Base-by-base conservation (phyloP, 1,140 invertebrate species). In the Sycophila sp. region DNA sequence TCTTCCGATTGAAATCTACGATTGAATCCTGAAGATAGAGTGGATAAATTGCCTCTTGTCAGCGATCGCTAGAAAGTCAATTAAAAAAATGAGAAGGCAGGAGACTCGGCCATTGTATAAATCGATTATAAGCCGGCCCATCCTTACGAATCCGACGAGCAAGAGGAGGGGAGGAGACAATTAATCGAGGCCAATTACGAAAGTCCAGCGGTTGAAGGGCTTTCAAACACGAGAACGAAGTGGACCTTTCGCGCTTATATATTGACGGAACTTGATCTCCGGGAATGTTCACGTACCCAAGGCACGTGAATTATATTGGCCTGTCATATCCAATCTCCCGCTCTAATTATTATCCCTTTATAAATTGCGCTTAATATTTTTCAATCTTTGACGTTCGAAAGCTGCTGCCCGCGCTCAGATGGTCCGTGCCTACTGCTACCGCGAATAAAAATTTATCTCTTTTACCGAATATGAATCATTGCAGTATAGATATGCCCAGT, bases 1-100 rank as follows among this genome's bases (percentile, higher is more conserved):
- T 77, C 77, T 73, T 76, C 70, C 71, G 70, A 76, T 81, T 75
- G 72, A 53, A 77, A 80, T 79, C 78, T 73, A 73, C 68, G 77
- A 78, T 78, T 75, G 64, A 56, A 47, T 66, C 69, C 47, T 55
- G 19, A 32, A 76, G 77, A 79, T 77, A 78, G 76, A 79, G 72
- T 75, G 78, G 75, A 75, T 77, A 71, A 78, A 72, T 77, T 75
- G 64, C 58, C 71, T 71, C 49, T 64, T 62, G 17, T 74, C 69
- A 51, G 30, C 24, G 17, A 59, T 62, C 59, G 32, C 26, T 6
- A 10, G 30, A 38, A 69, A 53, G 36, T 45, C 51, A 55, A 69
- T 53, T 49, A 34, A 69, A 69, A 55, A 69, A 55, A 51, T 19
- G 17, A 62, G 34, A 55, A 42, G 47, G 42, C 42, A 8, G 34